These are phyloP conservation scores for Alitta virens DNA, from an alignment of 2,888 invertebrate genomes.

Conservation along the genomic window DNA sequence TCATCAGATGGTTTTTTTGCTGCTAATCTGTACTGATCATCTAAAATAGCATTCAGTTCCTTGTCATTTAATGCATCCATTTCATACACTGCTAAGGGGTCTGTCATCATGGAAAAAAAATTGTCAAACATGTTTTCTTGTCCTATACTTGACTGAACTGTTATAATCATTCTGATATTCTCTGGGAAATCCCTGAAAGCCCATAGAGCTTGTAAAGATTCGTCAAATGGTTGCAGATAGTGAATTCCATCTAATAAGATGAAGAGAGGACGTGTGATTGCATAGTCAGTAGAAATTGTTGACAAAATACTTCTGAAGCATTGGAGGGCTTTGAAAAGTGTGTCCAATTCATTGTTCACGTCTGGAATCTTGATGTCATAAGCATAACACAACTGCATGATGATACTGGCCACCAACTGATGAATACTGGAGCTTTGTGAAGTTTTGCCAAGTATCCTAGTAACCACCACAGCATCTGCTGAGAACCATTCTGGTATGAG, in stretches of 20 bases:
- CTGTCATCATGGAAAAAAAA: constrained; percentile 16
- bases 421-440: constrained; percentile 19
- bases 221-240: constrained; percentile 23
- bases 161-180: constrained; percentile 28
- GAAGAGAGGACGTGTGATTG: constrained; percentile 21
- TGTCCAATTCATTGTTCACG: constrained; percentile 9
- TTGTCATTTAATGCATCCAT: background rate
- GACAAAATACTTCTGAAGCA: constrained; percentile 20
- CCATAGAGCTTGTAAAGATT: constrained; percentile 24
- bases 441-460: constrained; percentile 24
- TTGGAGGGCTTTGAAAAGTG: constrained; percentile 21
- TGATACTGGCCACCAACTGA: constrained; percentile 19
- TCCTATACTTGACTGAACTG: constrained; percentile 16
- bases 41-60: constrained; percentile 13
- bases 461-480: constrained; percentile 17
- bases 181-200: constrained; percentile 23
- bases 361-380: constrained; percentile 21
- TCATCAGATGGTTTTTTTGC: constrained; percentile 14
- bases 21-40: background rate
- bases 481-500: constrained; percentile 18
- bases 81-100: background rate
- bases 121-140: constrained; percentile 18
- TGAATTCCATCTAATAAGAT: constrained; percentile 29
- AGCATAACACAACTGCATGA: constrained; percentile 25
- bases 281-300: constrained; percentile 20